Conservation (phyloP, 1,140 invertebrate species). For the Penaeus indicus region DNA sequence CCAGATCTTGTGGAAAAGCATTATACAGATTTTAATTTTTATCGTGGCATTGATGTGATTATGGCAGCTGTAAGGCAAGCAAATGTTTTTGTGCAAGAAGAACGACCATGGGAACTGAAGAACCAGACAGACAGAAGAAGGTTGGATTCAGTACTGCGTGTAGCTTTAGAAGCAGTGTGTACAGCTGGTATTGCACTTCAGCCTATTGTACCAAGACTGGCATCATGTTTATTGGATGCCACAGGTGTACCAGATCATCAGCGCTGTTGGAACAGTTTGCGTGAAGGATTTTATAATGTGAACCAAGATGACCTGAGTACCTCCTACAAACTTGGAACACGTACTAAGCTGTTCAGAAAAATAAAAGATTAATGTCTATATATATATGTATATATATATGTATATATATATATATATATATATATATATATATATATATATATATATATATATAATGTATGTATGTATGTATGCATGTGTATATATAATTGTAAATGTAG, state of each 20-base stretch:
- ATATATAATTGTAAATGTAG: no score
- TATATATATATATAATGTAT: no score
- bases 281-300: not conserved
- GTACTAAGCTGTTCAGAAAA: conserved; percentile 45
- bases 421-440: no score
- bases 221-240: conserved; percentile 74
- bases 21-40: conserved; percentile 86
- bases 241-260: conserved; percentile 68
- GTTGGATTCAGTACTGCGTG: conserved; percentile 81
- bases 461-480: no score
- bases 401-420: no score
- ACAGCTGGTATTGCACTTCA: conserved; percentile 83
- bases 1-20: conserved; percentile 76
- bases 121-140: conserved; percentile 71
- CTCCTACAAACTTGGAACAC: conserved; percentile 25
- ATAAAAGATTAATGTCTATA: conserved; percentile 22
- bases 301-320: conserved; percentile 1
- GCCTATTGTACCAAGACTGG: conserved; percentile 86
- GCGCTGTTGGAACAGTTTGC: conserved; percentile 47
- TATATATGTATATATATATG: no score
- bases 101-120: conserved; percentile 90
- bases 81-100: conserved; percentile 88
- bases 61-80: conserved; percentile 81
- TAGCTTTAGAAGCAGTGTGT: conserved; percentile 87
- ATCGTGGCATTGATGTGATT: conserved; percentile 84